These are phyloP conservation scores for Bryconaethiops microstoma DNA, from an alignment of 2,797 vertebrate species.

Conservation along the genomic window DNA sequence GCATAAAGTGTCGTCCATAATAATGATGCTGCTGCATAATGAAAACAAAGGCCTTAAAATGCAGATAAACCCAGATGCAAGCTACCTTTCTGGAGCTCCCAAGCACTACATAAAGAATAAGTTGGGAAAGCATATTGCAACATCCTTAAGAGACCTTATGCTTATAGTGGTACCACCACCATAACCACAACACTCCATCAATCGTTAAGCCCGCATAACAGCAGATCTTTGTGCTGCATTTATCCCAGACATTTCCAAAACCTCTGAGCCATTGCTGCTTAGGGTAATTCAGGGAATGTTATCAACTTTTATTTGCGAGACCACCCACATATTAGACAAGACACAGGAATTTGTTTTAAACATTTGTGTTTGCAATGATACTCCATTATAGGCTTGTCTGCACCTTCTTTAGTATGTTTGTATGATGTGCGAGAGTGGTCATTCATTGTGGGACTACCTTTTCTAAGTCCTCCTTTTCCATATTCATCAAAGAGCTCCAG, in stretches of 20 bases:
- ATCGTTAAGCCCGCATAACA: constrained; percentile 22
- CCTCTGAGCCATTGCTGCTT: constrained; percentile 28
- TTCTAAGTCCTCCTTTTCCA: constrained; percentile 85
- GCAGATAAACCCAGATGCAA: not conserved
- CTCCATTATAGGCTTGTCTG: not conserved
- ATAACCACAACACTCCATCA: constrained; percentile 31
- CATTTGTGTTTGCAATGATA: not conserved
- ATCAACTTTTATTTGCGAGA: not conserved
- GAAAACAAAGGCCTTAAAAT: not conserved
- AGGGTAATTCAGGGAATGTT: constrained; percentile 21
- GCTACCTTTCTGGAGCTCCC: not conserved
- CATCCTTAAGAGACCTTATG: not conserved
- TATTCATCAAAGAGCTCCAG: constrained; percentile 85
- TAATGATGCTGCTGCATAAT: not conserved
- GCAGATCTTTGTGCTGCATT: constrained; percentile 3
- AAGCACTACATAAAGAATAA: not conserved
- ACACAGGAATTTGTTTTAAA: not conserved
- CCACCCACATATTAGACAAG: not conserved
- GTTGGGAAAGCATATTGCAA: not conserved
- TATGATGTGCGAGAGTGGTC: not conserved
- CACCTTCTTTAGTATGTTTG: not conserved
- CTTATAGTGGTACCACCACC: constrained; percentile 17
- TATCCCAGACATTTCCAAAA: constrained; percentile 5
- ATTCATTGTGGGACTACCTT: constrained; percentile 71
- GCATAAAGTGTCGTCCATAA: too few species aligned